phyloP scores from a whole-genome alignment of 2,113 vertebrate species.

The Lophochroa leadbeateri region DNA sequence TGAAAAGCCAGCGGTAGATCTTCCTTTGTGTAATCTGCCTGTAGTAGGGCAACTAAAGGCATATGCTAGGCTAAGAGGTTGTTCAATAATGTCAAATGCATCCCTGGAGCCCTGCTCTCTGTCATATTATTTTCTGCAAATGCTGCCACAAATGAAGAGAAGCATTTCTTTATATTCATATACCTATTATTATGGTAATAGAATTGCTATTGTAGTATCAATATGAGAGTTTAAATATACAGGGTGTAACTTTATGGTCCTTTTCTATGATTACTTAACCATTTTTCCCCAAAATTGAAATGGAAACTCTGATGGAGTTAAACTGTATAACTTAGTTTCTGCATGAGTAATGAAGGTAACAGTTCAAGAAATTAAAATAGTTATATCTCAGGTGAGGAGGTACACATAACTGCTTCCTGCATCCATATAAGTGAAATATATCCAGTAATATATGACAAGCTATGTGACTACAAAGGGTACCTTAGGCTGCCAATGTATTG shows the following conservation, averaged over 20 bases:
- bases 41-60: conserved; percentile 38
- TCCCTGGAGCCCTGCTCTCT: conserved; percentile 70
- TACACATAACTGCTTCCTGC: neutral
- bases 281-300: neutral
- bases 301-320: neutral
- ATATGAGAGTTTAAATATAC: conserved; percentile 46
- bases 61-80: conserved; percentile 50
- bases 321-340: neutral
- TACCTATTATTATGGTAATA: conserved; percentile 71
- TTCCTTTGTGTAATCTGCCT: conserved; percentile 64
- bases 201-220: conserved; percentile 66
- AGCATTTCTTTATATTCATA: conserved; percentile 72
- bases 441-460: neutral
- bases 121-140: conserved; percentile 75
- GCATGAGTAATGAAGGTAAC: neutral
- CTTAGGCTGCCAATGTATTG: neutral
- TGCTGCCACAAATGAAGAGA: conserved; percentile 79
- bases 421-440: neutral
- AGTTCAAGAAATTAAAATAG: neutral
- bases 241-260: neutral
- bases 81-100: conserved; percentile 69
- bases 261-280: neutral
- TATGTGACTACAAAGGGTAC: neutral
- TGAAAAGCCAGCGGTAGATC: conserved; percentile 28
- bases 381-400: neutral